These are phyloP conservation scores for Caenorhabditis drosophilae DNA, from an alignment of 2,888 invertebrate genomes.

Conservation along the genomic window DNA sequence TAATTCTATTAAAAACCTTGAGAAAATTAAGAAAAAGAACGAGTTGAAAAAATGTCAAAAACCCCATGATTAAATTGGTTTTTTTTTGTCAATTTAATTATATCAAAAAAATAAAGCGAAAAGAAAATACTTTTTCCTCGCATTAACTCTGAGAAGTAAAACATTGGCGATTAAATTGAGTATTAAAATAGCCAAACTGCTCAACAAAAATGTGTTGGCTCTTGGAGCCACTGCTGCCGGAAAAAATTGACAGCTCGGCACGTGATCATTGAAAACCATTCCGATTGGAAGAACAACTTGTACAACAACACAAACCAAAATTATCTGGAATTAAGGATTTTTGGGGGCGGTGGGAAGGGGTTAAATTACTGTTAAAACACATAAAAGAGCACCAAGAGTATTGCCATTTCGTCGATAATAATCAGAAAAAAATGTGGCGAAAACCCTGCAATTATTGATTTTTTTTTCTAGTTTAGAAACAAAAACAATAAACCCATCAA, in stretches of 20 bases:
- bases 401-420: not conserved
- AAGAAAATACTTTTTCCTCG: too few relatives aligned
- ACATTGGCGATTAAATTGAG: not conserved
- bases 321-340: too few relatives aligned
- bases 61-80: too few relatives aligned
- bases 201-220: not conserved
- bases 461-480: not conserved
- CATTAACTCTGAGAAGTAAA: too few relatives aligned
- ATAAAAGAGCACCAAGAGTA: not conserved
- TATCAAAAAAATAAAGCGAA: too few relatives aligned
- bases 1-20: too few relatives aligned
- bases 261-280: not conserved
- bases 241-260: constrained; percentile 4
- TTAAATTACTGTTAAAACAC: too few relatives aligned
- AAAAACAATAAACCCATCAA: not conserved
- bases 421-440: not conserved
- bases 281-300: not conserved
- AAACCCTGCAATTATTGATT: not conserved
- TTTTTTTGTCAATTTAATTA: too few relatives aligned
- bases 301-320: not conserved
- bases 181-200: not conserved
- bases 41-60: too few relatives aligned
- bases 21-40: too few relatives aligned
- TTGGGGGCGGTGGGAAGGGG: too few relatives aligned
- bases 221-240: not conserved